Percentiles rank a stretch among this genome's conserved stretches.
Evolutionary conservation across 2,113 vertebrate genomes (phyloP).

Genomic region (Phyllostomus discolor): DNA sequence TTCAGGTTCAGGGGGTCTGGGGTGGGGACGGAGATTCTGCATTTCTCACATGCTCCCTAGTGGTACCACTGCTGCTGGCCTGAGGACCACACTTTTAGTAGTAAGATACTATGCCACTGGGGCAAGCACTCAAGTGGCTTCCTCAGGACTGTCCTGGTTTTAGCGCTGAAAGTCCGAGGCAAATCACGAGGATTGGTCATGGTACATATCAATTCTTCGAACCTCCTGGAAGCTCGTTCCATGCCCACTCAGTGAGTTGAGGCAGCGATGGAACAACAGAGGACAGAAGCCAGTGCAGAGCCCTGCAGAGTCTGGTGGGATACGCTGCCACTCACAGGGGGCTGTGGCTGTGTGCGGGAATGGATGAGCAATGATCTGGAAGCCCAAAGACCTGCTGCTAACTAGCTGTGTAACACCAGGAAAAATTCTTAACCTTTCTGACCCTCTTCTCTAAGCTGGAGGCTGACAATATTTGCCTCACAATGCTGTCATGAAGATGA

Average conservation of each 20-base stretch:
- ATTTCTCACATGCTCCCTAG: background rate
- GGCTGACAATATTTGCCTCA: background rate
- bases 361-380: background rate
- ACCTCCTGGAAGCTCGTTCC: background rate
- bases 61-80: too few relatives aligned
- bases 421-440: background rate
- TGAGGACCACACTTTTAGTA: background rate
- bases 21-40: background rate
- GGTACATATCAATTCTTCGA: background rate
- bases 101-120: background rate
- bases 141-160: background rate
- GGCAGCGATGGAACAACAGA: background rate
- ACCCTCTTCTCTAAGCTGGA: background rate
- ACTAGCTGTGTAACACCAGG: background rate
- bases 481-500: background rate
- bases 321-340: background rate
- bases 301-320: fast-evolving
- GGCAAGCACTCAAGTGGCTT: background rate
- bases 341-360: fast-evolving
- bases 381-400: background rate
- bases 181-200: background rate
- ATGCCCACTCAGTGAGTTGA: fast-evolving
- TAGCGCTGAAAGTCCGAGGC: background rate
- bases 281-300: background rate
- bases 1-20: background rate